These are phyloP conservation scores for Otolemur crassicaudatus DNA, from an alignment of 2,797 vertebrate species.

Conservation along the genomic window DNA sequence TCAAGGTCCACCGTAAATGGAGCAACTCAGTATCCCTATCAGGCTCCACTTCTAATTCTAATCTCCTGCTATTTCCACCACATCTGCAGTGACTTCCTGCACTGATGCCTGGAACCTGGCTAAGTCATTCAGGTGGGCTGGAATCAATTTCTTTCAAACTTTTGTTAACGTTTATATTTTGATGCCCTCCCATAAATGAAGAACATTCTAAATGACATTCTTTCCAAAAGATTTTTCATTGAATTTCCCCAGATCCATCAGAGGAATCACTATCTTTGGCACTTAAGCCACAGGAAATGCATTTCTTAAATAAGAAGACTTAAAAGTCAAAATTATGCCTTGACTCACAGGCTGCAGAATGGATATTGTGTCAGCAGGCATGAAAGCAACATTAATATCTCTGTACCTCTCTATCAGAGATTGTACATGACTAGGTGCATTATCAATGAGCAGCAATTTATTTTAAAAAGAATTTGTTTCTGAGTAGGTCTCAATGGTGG, in stretches of 20 bases:
- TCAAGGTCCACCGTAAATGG: neutral
- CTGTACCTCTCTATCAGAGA: neutral
- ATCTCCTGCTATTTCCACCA: neutral
- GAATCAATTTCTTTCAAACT: neutral
- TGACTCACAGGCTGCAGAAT: neutral
- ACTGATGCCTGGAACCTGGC: neutral
- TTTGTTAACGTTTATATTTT: neutral
- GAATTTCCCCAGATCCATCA: neutral
- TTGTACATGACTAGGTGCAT: neutral
- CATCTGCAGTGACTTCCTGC: neutral
- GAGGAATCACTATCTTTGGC: neutral
- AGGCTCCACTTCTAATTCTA: neutral
- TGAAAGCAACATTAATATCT: neutral
- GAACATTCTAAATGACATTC: neutral
- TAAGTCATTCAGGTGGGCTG: neutral
- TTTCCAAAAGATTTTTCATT: neutral
- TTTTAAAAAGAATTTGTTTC: neutral
- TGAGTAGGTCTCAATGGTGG: neutral
- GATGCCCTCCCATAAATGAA: neutral
- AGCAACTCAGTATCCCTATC: neutral
- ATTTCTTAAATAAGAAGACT: neutral
- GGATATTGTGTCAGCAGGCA: neutral
- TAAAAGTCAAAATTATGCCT: neutral
- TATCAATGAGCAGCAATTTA: neutral
- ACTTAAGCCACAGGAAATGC: neutral